Conservation (phyloP, 2,113 vertebrate species). For the Macquaria australasica region DNA sequence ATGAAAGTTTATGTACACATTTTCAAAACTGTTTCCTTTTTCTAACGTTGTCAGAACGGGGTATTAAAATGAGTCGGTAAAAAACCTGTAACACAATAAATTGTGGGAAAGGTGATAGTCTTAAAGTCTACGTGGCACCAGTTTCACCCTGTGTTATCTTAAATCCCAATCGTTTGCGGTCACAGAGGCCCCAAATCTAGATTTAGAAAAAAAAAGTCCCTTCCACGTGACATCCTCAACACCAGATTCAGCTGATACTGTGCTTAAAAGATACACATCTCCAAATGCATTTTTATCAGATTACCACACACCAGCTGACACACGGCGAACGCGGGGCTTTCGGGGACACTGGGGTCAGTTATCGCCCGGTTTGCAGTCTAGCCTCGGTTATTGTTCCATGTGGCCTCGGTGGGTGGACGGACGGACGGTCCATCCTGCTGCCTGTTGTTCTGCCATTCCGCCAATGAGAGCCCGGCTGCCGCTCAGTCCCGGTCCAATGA, state of each 20-base stretch:
- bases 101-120: too few species aligned
- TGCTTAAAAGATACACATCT: conserved; percentile 2
- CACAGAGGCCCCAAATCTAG: not conserved
- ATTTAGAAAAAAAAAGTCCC: conserved; percentile 15
- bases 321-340: conserved; percentile 20
- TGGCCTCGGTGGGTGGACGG: conserved; percentile 70
- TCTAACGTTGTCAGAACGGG: not conserved
- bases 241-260: not conserved
- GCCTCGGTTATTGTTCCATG: conserved; percentile 73
- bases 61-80: not conserved
- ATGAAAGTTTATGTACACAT: not conserved
- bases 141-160: not conserved
- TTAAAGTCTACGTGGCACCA: not conserved
- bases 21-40: not conserved
- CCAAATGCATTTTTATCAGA: conserved; percentile 15
- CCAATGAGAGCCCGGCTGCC: conserved; percentile 74
- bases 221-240: not conserved
- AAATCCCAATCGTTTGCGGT: conserved; percentile 3
- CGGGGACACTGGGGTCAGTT: conserved; percentile 28
- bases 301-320: conserved; percentile 29
- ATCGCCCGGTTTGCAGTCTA: conserved; percentile 15
- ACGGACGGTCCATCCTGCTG: conserved; percentile 72
- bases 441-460: conserved; percentile 79
- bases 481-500: conserved; percentile 75
- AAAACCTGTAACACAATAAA: not conserved